Base-by-base conservation (phyloP, 92 coral and sea anemone genomes). In the Anthopleura xanthogrammica region DNA sequence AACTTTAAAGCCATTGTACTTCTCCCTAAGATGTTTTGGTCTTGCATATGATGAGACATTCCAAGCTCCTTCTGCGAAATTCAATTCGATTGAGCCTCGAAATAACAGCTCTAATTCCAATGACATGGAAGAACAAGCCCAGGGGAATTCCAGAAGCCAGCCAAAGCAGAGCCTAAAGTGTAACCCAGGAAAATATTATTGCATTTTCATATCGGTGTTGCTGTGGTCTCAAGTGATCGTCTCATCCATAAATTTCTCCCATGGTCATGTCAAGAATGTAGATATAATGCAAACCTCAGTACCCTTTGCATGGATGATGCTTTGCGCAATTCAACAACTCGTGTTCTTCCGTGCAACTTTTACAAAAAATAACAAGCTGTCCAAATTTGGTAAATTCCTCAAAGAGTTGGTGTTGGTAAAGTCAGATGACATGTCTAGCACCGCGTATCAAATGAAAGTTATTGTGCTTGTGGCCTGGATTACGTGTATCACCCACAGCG, bases 21-120 rank as follows among this genome's bases (percentile, higher is more conserved):
- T 81, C 10, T 71, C 84, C 4, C 52, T 81, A 76, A 66, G 77
- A 39, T 81, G 77, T 10, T n/a, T 81, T 13, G 84, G 84, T 22
- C 54, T 81, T 68, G 19, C 57, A 16, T 81, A 81, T 71, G 84
- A 72, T 20, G 77, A 57, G 13, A 46, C 39, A 13, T 81, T 68
- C 50, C 14, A 81, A 23, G 16, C 8, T 8, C 64, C 8, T 62
- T 20, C 0, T 66, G 65, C 4, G 23, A 57, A 41, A 52, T 52
- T 29, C 5, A 77, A 77, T 16, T 52, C 62, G 13, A 58, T 77
- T 7, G 80, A 52, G 17, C 80, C 57, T 3, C 16, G 5, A 11
- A 9, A 17, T 10, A 17, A 50, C 19, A 52, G 8, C 6, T 3
- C 56, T 39, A 36, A 72, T 36, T 2, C 41, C 16, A 22, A 22